Evolutionary conservation across 2,113 vertebrate genomes (phyloP).

Genomic region (Leucoraja erinaceus): DNA sequence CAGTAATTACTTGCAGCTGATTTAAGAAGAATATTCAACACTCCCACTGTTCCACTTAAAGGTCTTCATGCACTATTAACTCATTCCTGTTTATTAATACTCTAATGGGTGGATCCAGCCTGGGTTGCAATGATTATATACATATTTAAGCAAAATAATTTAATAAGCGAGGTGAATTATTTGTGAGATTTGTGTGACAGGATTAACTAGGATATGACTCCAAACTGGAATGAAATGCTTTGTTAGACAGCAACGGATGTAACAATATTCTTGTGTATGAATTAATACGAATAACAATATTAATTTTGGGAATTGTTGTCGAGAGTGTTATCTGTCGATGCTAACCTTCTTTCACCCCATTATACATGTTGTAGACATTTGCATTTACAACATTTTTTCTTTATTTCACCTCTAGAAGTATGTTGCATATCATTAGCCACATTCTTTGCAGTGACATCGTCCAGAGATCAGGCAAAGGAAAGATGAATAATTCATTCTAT

Average conservation of each 20-base stretch:
- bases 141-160: conserved; percentile 3
- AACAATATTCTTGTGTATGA: not conserved
- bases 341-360: not conserved
- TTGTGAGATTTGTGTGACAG: not conserved
- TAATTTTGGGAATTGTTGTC: not conserved
- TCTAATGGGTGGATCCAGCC: conserved; percentile 74
- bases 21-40: conserved; percentile 95
- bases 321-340: not conserved
- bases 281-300: not conserved
- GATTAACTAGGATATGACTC: conserved; percentile 3
- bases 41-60: conserved; percentile 90
- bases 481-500: not conserved
- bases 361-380: not conserved
- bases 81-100: conserved; percentile 99
- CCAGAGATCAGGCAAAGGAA: not conserved
- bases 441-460: not conserved
- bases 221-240: not conserved
- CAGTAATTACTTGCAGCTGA: conserved; percentile 99
- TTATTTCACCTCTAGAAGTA: not conserved
- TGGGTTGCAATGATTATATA: conserved; percentile 57
- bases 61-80: conserved; percentile 99
- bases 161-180: conserved; percentile 11
- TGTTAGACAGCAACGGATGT: not conserved
- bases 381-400: not conserved
- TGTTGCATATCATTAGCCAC: not conserved